Evolutionary conservation across 2,113 vertebrate species (phyloP), one percentile per base, ranked within the genome.

Genomic region (Parus major): DNA sequence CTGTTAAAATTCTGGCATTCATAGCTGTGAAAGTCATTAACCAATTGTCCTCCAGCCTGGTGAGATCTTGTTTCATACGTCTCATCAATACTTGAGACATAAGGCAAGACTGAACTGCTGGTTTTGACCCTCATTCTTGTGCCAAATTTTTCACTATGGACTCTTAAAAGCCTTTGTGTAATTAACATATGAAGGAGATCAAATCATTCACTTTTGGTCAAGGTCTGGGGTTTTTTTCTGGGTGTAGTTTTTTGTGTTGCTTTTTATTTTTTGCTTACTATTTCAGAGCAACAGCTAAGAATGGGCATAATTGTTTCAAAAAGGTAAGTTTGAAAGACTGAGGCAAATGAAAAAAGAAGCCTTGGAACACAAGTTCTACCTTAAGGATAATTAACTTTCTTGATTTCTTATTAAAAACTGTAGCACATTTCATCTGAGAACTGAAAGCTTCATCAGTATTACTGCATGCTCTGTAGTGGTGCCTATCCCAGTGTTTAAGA

Each of bases 21-120:
- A 5, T 80, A 78, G 78, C 82, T 92, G 90, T 85, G 63, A 83
- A 97, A 93, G 71, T 55, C 57, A 80, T 93, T 83, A 88, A 59
- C 39, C 35, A 82, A 88, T 82, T 49, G 33, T 84, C 16, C 47
- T 86, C 79, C 71, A 73, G 42, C 50, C 69, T 88, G 50, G 70
- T 47, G 46, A 85, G 24, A 42, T 76, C 78, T 89, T 75, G 36
- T 65, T 91, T 95, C 71, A 47, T 72, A 41, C 14, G 50, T 80
- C 21, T 82, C 59, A 46, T 72, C 82, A 65, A 71, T 80, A 65
- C 21, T 61, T 76, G 39, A 55, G n/a, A 88, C 2, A 2, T 33
- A 3, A 27, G n/a, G 42, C 49, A 90, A 90, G 63, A 79, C 22
- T 52, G 52, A 96, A 42, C 14, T 73, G 39, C 33, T 90, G 20